Base-by-base conservation (phyloP, 2,888 invertebrate species). In the Magallana nippona region DNA sequence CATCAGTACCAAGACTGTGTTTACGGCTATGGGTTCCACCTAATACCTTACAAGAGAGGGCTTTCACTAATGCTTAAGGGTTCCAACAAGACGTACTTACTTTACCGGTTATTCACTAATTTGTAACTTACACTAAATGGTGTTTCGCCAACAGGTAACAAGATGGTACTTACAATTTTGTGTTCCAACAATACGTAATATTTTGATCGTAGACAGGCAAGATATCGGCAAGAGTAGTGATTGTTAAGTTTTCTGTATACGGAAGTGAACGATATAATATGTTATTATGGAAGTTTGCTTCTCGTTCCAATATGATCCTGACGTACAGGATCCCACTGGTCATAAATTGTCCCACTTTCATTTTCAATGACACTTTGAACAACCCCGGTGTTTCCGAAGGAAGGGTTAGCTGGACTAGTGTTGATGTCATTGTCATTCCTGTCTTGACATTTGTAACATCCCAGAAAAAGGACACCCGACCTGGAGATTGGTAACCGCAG, bases 301-400 rank as follows among this genome's bases (percentile, higher is more conserved):
- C 19, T 13, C 13, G 63, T 22, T 19, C 10, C 19, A 63, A 22
- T 22, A 63, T 27, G 27, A 63, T 22, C 19, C 27, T 63, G n/a
- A 22, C 19, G 27, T 63, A 63, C 10, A 63, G 63, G 3, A 63
- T 63, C 19, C 63, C 63, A 63, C 22, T 22, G 13, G 63, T 63
- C 22, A 27, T 22, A 22, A 63, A 63, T 27, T 63, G 10, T 22
- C 27, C 63, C 11, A 13, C 63, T 11, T 22, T 13, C 3, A 63
- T 63, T 63, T 10, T 22, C 22, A 63, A 27, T 19, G 63, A 63
- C 19, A 63, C 63, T 63, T 63, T 63, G 10, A 63, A 63, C 63
- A 63, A 13, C 1, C 63, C 63, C 63, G 22, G 63, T 13, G 22
- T 63, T n/a, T 15, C 11, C 27, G 63, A 63, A 3, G 22, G 1